Conservation (phyloP, 92 coral and sea anemone species). For the Nematostella vectensis region DNA sequence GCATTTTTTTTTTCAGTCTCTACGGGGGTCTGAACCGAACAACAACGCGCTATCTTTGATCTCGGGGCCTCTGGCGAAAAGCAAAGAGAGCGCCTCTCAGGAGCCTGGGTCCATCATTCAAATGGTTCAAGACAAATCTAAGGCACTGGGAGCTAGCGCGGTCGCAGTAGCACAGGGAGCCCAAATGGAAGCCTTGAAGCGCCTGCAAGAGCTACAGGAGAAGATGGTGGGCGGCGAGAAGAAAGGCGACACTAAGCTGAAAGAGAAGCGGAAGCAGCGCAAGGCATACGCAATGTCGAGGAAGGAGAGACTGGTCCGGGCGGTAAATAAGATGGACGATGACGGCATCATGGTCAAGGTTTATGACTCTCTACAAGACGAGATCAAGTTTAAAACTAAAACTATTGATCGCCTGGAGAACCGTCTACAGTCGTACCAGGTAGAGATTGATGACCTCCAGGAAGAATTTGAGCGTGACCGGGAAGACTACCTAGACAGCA, state of each 20-base stretch:
- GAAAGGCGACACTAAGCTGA: constrained; percentile 76
- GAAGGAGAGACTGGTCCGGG: constrained; percentile 72
- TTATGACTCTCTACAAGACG: constrained; percentile 86
- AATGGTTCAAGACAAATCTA: constrained; percentile 33
- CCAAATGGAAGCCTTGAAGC: constrained; percentile 62
- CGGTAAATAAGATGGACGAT: constrained; percentile 80
- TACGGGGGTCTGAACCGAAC: not conserved
- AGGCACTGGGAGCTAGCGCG: constrained; percentile 10
- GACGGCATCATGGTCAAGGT: constrained; percentile 93
- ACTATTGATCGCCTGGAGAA: constrained; percentile 51
- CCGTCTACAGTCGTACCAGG: constrained; percentile 45
- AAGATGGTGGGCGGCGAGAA: constrained; percentile 88
- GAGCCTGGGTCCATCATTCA: constrained; percentile 17
- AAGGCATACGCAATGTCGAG: constrained; percentile 65
- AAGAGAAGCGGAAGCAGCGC: constrained; percentile 71
- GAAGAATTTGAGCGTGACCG: constrained; percentile 79
- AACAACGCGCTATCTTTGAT: constrained; percentile 1
- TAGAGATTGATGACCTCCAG: constrained; percentile 76
- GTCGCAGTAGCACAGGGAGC: constrained; percentile 29
- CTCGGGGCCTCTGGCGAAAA: constrained; percentile 5
- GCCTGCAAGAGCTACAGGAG: constrained; percentile 74
- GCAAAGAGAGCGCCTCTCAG: constrained; percentile 9
- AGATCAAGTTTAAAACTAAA: constrained; percentile 64
- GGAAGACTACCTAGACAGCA: constrained; percentile 76
- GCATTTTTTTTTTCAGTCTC: not conserved